These are phyloP conservation scores for Himalopsyche kuldschensis DNA, from an alignment of 2,888 invertebrate species.

Conservation along the genomic window DNA sequence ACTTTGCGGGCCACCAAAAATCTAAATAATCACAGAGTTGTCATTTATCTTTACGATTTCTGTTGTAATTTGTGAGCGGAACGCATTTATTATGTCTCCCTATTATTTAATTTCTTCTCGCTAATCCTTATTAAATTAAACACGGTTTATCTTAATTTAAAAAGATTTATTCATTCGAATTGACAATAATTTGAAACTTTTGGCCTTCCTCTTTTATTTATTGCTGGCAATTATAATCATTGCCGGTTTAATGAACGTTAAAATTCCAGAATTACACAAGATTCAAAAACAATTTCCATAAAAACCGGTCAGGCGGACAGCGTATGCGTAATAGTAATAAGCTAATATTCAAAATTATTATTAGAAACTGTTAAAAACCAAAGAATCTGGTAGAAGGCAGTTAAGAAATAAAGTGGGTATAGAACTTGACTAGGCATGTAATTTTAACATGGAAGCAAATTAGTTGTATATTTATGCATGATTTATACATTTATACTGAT, in stretches of 20 bases:
- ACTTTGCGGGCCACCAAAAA: too few relatives aligned
- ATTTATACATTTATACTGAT: neutral
- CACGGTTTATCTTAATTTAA: too few relatives aligned
- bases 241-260: slow-evolving; percentile 7
- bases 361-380: neutral
- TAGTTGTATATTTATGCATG: neutral
- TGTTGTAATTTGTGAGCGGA: too few relatives aligned
- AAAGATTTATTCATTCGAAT: too few relatives aligned
- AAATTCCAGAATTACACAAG: slow-evolving; percentile 8
- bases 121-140: too few relatives aligned
- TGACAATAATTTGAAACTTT: neutral
- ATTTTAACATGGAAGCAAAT: neutral
- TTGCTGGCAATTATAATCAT: neutral
- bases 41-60: too few relatives aligned
- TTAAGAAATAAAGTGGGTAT: neutral
- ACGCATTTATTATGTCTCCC: too few relatives aligned
- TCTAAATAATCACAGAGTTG: too few relatives aligned
- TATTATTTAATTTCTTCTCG: too few relatives aligned
- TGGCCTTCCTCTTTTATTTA: neutral
- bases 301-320: neutral
- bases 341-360: neutral
- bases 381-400: neutral
- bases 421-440: neutral
- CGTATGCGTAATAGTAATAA: neutral
- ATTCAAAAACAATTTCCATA: neutral